Evolutionary conservation across 2,113 vertebrate genomes (phyloP), one percentile per base, ranked within the genome.

Genomic region (Notarius lentiginosus): DNA sequence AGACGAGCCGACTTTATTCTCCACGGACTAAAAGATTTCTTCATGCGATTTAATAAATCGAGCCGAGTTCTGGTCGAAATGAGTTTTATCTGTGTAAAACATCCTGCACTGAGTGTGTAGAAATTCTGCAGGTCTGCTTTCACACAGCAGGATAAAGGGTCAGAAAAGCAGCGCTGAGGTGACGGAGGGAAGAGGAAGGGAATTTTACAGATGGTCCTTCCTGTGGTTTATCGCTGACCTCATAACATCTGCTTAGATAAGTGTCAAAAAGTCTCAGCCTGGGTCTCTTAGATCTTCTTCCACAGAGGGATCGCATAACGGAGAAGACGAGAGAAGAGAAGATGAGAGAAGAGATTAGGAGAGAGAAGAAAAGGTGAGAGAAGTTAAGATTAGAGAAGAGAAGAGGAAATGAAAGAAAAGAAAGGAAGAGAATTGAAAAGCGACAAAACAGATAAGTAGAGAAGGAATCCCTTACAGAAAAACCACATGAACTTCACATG

Each of bases 251-350:
- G 83, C 15, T 53, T 83, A 55, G 15, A 56, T 11, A 56, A 55
- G 20, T 14, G 82, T 51, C 47, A 6, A 7, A n/a, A 77, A 65
- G 17, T 63, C 7, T 49, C 20, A 11, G 22, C 30, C 56, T 84
- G 55, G n/a, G 70, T 20, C 10, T 85, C 55, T 85, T 60, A 61
- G 72, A 76, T 47, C 55, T 76, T 85, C 15, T 60, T 73, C 2
- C 70, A 63, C 72, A 85, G 56, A 51, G 1, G 10, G 51, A 63
- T 85, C 72, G 65, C 9, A 1, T 85, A 47, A 77, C 72, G 51
- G 15, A 61, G 58, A 49, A 12, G 12, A 34, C 5, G 30, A 4
- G 10, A 55, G 22, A 27, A 5, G 9, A 51, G 4, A 9, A 20
- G 8, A 7, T 7, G 27, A 9, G 18, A 73, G 24, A 20, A 15